Evolutionary conservation across 1,140 invertebrate species (phyloP).

Genomic region (Caligus rogercresseyi): DNA sequence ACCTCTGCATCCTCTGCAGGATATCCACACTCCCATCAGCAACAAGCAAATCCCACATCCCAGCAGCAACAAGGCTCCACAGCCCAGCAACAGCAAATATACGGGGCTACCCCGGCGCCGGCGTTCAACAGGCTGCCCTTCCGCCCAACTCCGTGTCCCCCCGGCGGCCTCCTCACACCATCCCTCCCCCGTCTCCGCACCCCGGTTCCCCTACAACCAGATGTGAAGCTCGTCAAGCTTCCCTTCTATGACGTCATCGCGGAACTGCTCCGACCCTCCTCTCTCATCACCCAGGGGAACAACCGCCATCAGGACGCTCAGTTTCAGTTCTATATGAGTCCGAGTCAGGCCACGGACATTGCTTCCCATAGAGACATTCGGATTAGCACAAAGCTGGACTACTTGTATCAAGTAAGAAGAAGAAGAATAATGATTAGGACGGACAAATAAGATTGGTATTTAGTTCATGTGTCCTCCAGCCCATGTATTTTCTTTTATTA

Average conservation of each 20-base stretch:
- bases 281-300: slow-evolving; percentile 46
- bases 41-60: neutral
- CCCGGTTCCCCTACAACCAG: slow-evolving; percentile 57
- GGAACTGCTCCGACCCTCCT: slow-evolving; percentile 73
- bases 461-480: too few species aligned
- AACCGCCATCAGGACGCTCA: slow-evolving; percentile 61
- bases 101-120: neutral
- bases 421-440: too few species aligned
- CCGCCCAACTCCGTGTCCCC: neutral
- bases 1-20: too few species aligned
- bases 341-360: slow-evolving; percentile 52
- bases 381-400: slow-evolving; percentile 15
- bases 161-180: neutral
- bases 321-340: slow-evolving; percentile 76
- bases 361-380: slow-evolving; percentile 21
- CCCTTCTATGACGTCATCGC: slow-evolving; percentile 79
- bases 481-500: too few species aligned
- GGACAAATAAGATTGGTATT: too few species aligned
- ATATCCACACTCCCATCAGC: neutral
- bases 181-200: neutral
- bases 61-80: neutral
- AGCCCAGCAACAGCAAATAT: neutral
- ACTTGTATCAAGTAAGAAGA: slow-evolving; percentile 9
- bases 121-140: neutral
- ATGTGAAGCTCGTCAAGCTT: slow-evolving; percentile 70